A percentile compares a stretch with the other conserved stretches of the same genome.
These are phyloP conservation scores for Oreochromis niloticus DNA, from an alignment of 2,113 vertebrate species.

Conservation along the genomic window DNA sequence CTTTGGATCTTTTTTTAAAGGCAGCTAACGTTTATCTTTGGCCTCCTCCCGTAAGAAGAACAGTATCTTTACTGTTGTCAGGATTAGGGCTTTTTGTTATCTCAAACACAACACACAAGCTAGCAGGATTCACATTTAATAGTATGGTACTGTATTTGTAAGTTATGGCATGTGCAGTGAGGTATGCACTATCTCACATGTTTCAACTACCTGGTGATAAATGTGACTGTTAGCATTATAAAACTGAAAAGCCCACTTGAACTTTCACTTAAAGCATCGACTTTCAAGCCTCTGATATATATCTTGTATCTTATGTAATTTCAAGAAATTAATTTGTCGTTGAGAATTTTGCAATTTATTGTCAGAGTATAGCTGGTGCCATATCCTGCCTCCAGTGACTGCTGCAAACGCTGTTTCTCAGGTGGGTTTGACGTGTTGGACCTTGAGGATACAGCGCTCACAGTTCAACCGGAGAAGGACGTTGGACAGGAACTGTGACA, in stretches of 20 bases:
- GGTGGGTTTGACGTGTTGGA: background rate
- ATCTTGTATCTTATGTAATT: background rate
- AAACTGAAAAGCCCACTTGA: background rate
- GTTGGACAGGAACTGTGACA: conserved; percentile 2
- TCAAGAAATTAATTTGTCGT: background rate
- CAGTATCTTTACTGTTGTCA: background rate
- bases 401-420: background rate
- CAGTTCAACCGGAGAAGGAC: background rate
- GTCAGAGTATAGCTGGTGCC: background rate
- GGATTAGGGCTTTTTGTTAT: background rate
- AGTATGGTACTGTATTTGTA: background rate
- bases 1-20: background rate
- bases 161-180: background rate
- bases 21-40: background rate
- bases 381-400: background rate
- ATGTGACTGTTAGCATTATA: background rate
- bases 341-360: background rate
- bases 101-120: background rate
- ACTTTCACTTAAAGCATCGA: background rate
- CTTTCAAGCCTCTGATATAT: background rate
- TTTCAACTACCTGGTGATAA: background rate
- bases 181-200: background rate
- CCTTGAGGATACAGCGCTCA: background rate
- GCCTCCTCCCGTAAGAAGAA: background rate
- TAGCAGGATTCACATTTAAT: background rate